phyloP scores from a whole-genome alignment of 2,888 invertebrate genomes.

The Dasypogon diadema region DNA sequence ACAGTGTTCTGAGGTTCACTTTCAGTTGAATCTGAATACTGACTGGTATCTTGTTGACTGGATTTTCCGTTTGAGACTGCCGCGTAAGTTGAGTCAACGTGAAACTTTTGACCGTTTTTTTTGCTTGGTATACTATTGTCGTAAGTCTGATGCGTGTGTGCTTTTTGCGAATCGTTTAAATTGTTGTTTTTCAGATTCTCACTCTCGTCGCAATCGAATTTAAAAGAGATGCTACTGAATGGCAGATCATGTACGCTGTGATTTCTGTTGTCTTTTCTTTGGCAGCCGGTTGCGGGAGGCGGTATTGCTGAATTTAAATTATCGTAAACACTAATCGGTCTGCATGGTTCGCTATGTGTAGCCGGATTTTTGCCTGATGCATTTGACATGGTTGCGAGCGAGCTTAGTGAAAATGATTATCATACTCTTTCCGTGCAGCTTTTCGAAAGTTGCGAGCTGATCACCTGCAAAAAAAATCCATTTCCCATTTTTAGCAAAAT shows the following conservation, averaged over 20 bases:
- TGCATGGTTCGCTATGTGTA: conserved; percentile 53
- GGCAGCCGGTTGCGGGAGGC: conserved; percentile 54
- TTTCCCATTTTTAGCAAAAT: too few species aligned
- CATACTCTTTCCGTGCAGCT: too few species aligned
- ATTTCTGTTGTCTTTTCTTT: conserved; percentile 13
- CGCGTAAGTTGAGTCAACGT: background rate
- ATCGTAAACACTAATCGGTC: conserved; percentile 67
- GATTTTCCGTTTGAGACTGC: background rate
- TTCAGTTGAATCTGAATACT: background rate
- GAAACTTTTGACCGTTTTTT: background rate
- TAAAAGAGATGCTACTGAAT: conserved; percentile 23
- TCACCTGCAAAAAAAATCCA: too few species aligned
- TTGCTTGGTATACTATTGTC: background rate
- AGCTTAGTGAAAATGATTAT: too few species aligned
- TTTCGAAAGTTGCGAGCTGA: too few species aligned
- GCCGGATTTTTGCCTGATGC: background rate
- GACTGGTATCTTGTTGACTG: background rate
- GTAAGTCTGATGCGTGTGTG: background rate
- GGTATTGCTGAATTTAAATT: conserved; percentile 61
- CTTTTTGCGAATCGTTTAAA: background rate
- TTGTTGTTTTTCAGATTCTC: background rate
- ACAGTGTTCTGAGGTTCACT: background rate
- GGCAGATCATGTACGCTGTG: background rate
- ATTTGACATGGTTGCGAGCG: background rate
- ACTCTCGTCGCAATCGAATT: background rate